phyloP scores from a whole-genome alignment of 1,140 invertebrate species.

The Drosophila erecta region DNA sequence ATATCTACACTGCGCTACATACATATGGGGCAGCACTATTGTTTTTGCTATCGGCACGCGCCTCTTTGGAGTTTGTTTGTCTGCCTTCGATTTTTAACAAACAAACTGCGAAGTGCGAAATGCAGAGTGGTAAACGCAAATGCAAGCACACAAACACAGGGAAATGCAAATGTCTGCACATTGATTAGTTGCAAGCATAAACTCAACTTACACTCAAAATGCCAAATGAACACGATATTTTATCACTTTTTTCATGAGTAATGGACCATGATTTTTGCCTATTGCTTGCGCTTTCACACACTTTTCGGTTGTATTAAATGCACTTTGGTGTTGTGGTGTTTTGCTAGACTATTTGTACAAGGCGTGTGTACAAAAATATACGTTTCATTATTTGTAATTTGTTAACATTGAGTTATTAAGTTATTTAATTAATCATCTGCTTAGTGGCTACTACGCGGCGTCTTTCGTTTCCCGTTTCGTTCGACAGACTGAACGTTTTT shows the following conservation, averaged over 20 bases:
- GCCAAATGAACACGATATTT: slow-evolving; percentile 51
- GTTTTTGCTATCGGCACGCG: slow-evolving; percentile 54
- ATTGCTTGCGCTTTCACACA: slow-evolving; percentile 44
- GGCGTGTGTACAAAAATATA: slow-evolving; percentile 68
- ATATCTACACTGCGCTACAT: neutral
- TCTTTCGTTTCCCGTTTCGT: slow-evolving; percentile 60
- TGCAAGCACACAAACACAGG: slow-evolving; percentile 19
- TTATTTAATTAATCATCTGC: slow-evolving; percentile 17
- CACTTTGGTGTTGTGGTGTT: slow-evolving; percentile 63
- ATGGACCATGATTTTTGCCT: slow-evolving; percentile 21
- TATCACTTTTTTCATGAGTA: slow-evolving; percentile 12
- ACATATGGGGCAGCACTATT: neutral
- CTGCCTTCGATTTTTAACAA: slow-evolving; percentile 78
- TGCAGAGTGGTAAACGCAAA: neutral
- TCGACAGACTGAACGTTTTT: slow-evolving; percentile 51
- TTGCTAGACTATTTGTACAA: slow-evolving; percentile 28
- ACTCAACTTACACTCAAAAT: slow-evolving; percentile 61
- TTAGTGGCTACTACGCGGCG: slow-evolving; percentile 52
- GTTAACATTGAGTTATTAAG: slow-evolving; percentile 30
- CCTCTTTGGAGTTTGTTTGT: slow-evolving; percentile 63
- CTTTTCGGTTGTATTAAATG: slow-evolving; percentile 55
- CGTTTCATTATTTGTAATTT: slow-evolving; percentile 36
- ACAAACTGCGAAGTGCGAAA: slow-evolving; percentile 26
- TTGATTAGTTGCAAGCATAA: slow-evolving; percentile 56
- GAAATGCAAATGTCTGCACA: slow-evolving; percentile 41